phyloP scores from a whole-genome alignment of 2,888 invertebrate species.

The Pseudolycoriella hygida region DNA sequence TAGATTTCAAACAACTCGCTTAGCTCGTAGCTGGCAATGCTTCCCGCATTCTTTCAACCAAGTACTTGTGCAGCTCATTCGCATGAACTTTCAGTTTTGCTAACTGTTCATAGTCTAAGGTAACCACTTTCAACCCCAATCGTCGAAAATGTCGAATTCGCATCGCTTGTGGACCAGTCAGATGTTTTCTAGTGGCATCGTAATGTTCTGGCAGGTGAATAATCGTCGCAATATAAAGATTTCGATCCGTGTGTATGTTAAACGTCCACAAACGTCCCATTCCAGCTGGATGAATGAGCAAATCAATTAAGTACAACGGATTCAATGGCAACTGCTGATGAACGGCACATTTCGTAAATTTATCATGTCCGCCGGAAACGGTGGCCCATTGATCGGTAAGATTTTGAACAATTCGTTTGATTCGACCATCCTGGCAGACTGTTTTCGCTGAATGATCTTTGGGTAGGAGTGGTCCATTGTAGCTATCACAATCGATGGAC shows the following conservation, averaged over 20 bases:
- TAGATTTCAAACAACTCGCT: neutral
- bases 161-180: conserved; percentile 46
- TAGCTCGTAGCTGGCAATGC: conserved; percentile 14
- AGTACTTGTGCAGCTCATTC: conserved; percentile 32
- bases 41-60: conserved; percentile 29
- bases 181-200: conserved; percentile 34
- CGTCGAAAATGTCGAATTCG: conserved; percentile 41
- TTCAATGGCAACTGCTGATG: conserved; percentile 36
- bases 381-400: conserved; percentile 29
- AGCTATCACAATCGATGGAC: conserved; percentile 40
- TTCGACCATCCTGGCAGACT: conserved; percentile 34
- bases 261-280: conserved; percentile 29
- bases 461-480: conserved; percentile 38
- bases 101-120: conserved; percentile 35
- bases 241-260: conserved; percentile 28
- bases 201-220: conserved; percentile 48
- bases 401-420: conserved; percentile 32
- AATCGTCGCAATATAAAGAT: conserved; percentile 36
- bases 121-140: conserved; percentile 43
- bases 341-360: conserved; percentile 32
- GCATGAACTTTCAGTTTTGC: conserved; percentile 33
- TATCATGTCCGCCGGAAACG: conserved; percentile 31
- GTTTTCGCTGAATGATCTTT: conserved; percentile 34
- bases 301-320: conserved; percentile 40
- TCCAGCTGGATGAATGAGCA: conserved; percentile 35